Evolutionary conservation across 2,113 vertebrate species (phyloP).

Genomic region (Synodontis membranacea): DNA sequence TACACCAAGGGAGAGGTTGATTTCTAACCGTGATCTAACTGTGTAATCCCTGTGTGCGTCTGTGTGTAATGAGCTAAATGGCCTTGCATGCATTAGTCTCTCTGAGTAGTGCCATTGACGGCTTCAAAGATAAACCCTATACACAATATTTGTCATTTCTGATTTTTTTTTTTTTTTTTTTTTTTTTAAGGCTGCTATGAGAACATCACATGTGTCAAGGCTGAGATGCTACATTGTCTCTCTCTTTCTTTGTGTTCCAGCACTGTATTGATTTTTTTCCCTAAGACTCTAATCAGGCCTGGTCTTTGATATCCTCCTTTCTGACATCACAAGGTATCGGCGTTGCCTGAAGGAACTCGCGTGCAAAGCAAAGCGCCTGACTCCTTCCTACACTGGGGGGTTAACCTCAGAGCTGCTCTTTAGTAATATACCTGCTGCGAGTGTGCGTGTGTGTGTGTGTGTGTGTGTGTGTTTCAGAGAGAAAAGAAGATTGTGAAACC

Average conservation of each 20-base stretch:
- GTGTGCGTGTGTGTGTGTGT: neutral
- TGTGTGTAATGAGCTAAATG: neutral
- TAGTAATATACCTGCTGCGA: slow-evolving; percentile 13
- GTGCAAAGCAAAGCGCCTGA: neutral
- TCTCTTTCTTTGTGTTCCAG: slow-evolving; percentile 27
- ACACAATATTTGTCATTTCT: neutral
- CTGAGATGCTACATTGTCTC: slow-evolving; percentile 29
- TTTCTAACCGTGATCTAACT: slow-evolving; percentile 47
- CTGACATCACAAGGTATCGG: slow-evolving; percentile 42
- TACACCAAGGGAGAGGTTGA: slow-evolving; percentile 44
- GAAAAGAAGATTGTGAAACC: neutral
- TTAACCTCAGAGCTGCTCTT: slow-evolving; percentile 6
- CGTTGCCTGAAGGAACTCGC: slow-evolving; percentile 27
- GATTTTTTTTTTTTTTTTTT: too few species aligned
- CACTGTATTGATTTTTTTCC: slow-evolving; percentile 39
- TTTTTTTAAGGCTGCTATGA: neutral
- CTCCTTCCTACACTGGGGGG: neutral
- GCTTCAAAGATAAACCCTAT: neutral
- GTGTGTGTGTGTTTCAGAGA: neutral
- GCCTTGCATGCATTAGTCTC: neutral
- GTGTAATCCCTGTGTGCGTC: neutral
- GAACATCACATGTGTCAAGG: slow-evolving; percentile 25
- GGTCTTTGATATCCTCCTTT: slow-evolving; percentile 48
- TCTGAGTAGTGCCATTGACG: neutral
- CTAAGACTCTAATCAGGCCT: slow-evolving; percentile 43